These are phyloP conservation scores for Semibalanus balanoides DNA, from an alignment of 1,140 invertebrate species.

Conservation along the genomic window DNA sequence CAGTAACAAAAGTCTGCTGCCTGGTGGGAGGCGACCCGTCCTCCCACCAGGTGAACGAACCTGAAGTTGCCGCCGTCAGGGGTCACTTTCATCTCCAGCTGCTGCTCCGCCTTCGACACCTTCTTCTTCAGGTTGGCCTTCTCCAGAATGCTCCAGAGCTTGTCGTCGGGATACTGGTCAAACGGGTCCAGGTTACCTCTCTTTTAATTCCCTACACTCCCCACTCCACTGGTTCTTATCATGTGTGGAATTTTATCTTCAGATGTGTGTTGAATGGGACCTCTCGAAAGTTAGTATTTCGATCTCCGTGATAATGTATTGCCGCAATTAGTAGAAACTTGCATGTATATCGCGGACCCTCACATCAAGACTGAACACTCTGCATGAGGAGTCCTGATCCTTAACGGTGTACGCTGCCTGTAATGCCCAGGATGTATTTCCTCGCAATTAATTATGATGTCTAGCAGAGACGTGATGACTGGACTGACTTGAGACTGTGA, in stretches of 20 bases:
- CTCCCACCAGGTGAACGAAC: no score
- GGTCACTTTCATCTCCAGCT: background rate
- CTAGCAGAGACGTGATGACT: no score
- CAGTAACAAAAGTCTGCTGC: no score
- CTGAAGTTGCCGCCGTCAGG: background rate
- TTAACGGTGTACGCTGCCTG: no score
- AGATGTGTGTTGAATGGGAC: background rate
- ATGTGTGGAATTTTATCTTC: slow-evolving; percentile 7
- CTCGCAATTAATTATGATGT: no score
- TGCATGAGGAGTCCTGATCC: no score
- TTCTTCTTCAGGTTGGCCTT: slow-evolving; percentile 34
- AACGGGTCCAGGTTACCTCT: slow-evolving; percentile 45
- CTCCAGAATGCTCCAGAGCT: slow-evolving; percentile 38
- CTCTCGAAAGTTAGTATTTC: background rate
- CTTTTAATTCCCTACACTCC: slow-evolving; percentile 4
- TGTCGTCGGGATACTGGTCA: slow-evolving; percentile 33
- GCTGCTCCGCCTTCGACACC: background rate
- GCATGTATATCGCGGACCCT: background rate
- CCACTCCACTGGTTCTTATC: background rate
- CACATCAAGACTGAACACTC: no score
- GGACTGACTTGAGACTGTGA: no score
- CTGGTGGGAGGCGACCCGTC: no score
- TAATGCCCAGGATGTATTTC: no score
- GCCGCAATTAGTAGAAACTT: background rate
- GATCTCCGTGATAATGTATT: background rate